These are phyloP conservation scores for Pollenia amentaria DNA, from an alignment of 2,888 invertebrate species.

Conservation along the genomic window DNA sequence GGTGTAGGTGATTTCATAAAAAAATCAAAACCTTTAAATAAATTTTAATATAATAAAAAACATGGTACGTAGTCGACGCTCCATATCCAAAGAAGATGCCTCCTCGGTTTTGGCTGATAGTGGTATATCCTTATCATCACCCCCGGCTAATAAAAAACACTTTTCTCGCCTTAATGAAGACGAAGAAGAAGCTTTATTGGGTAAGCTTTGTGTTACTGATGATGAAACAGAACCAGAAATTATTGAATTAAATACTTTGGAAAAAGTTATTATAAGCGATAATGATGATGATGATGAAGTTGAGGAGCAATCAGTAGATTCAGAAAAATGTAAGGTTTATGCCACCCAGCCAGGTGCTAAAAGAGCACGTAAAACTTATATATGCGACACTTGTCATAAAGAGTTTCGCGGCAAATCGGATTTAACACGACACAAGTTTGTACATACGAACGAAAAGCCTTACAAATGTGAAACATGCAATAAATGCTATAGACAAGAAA, in stretches of 20 bases:
- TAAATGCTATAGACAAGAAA: slow-evolving; percentile 87
- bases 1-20: slow-evolving; percentile 64
- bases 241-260: slow-evolving; percentile 48
- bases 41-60: slow-evolving; percentile 12
- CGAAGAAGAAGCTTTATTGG: slow-evolving; percentile 73
- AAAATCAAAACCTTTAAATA: slow-evolving; percentile 17
- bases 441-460: slow-evolving; percentile 88
- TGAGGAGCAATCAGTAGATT: slow-evolving; percentile 64
- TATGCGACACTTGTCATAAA: slow-evolving; percentile 88
- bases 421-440: slow-evolving; percentile 88
- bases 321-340: slow-evolving; percentile 50
- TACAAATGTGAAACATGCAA: slow-evolving; percentile 88
- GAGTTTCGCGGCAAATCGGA: slow-evolving; percentile 88
- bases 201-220: slow-evolving; percentile 67
- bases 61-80: slow-evolving; percentile 82
- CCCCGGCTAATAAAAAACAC: slow-evolving; percentile 76
- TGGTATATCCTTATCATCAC: slow-evolving; percentile 82
- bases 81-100: slow-evolving; percentile 82
- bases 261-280: slow-evolving; percentile 65
- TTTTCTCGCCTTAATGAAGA: slow-evolving; percentile 56
- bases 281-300: slow-evolving; percentile 74
- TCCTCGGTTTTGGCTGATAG: slow-evolving; percentile 81
- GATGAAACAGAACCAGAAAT: slow-evolving; percentile 65
- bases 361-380: slow-evolving; percentile 83
- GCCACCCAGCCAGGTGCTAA: slow-evolving; percentile 34